These are phyloP conservation scores for Dolichotis patagonum DNA, from an alignment of 2,113 vertebrate genomes.

Conservation along the genomic window DNA sequence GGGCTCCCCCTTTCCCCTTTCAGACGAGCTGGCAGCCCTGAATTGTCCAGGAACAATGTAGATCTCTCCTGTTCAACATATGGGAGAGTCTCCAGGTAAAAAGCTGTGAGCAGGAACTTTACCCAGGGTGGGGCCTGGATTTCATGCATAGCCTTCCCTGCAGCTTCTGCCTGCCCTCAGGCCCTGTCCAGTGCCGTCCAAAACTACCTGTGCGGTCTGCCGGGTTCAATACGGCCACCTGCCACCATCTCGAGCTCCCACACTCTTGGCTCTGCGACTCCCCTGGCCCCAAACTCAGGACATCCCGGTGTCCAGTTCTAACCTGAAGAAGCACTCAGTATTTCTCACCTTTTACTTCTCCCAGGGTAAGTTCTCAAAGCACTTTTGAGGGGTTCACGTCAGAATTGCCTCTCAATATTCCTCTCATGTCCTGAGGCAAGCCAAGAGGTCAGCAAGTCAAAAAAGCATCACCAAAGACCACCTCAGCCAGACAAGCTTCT, in stretches of 20 bases:
- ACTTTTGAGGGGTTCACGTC: too few species aligned
- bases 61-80: neutral
- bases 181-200: too few species aligned
- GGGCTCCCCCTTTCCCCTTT: neutral
- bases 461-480: neutral
- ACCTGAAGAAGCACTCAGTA: neutral
- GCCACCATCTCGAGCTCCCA: neutral
- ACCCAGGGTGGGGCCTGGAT: neutral
- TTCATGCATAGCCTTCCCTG: neutral
- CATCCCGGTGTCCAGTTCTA: neutral
- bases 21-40: neutral
- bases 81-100: neutral
- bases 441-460: neutral
- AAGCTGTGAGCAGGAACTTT: neutral
- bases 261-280: too few species aligned
- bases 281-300: neutral
- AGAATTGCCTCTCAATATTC: fast-evolving
- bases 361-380: neutral
- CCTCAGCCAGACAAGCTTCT: neutral
- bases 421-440: neutral
- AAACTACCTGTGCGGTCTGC: too few species aligned
- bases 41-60: neutral
- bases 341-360: neutral
- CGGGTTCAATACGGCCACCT: neutral
- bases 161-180: neutral